Evolutionary conservation across 2,797 vertebrate genomes (phyloP).

Genomic region (Chelmon rostratus): DNA sequence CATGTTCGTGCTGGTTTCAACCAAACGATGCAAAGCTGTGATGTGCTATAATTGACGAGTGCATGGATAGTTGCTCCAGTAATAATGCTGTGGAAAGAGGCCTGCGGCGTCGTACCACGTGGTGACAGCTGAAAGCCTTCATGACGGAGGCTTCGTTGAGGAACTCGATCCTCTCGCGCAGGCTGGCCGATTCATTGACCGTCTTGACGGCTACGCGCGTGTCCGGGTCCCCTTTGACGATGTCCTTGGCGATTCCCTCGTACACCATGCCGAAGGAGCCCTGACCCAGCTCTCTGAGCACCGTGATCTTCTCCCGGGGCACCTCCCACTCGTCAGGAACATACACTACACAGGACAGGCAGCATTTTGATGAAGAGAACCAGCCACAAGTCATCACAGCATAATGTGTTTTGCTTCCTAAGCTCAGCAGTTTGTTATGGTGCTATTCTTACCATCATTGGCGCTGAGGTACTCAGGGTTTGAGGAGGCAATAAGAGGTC

Average conservation of each 20-base stretch:
- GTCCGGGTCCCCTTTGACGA: slow-evolving; percentile 94
- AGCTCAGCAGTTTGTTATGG: neutral
- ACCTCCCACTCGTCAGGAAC: slow-evolving; percentile 99
- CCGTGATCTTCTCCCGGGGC: slow-evolving; percentile 92
- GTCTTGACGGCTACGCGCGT: slow-evolving; percentile 96
- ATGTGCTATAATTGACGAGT: slow-evolving; percentile 4
- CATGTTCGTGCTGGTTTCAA: slow-evolving; percentile 34
- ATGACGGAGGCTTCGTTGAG: slow-evolving; percentile 98
- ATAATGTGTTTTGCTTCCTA: neutral
- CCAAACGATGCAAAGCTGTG: slow-evolving; percentile 9
- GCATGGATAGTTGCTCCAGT: slow-evolving; percentile 9
- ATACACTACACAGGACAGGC: slow-evolving; percentile 85
- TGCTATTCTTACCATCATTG: slow-evolving; percentile 91
- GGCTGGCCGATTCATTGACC: slow-evolving; percentile 95
- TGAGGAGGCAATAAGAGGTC: slow-evolving; percentile 95
- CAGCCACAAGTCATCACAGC: neutral
- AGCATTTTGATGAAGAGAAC: neutral
- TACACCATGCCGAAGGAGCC: slow-evolving; percentile 99
- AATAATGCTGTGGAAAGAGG: neutral
- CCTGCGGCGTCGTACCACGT: slow-evolving; percentile 88
- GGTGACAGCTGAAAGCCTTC: slow-evolving; percentile 98
- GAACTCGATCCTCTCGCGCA: slow-evolving; percentile 98
- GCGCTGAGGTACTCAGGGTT: slow-evolving; percentile 98
- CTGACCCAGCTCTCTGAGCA: slow-evolving; percentile 95
- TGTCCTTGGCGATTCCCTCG: slow-evolving; percentile 94